Conservation (phyloP, 2,888 invertebrate species). For the Heliconius aoede region DNA sequence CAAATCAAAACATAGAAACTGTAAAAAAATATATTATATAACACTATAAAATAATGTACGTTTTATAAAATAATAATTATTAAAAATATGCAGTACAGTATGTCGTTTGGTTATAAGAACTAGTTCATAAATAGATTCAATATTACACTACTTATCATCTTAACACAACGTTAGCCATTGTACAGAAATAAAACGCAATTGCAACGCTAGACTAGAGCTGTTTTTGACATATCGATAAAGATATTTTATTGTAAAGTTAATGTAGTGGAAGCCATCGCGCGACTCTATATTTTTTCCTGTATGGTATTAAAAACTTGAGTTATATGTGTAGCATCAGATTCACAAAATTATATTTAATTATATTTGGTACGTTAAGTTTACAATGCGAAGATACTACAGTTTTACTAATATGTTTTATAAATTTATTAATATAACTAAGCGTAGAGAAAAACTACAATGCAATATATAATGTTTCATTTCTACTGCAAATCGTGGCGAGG, state of each 20-base stretch:
- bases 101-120: not conserved
- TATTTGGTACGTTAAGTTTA: too few species aligned
- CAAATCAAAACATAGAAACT: not conserved
- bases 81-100: not conserved
- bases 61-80: not conserved
- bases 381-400: too few species aligned
- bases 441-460: constrained; percentile 8
- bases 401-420: not conserved
- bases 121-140: constrained; percentile 1
- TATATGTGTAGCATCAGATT: too few species aligned
- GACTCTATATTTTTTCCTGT: too few species aligned
- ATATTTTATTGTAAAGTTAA: constrained; percentile 21
- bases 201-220: constrained; percentile 23
- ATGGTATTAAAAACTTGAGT: too few species aligned
- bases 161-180: constrained; percentile 15
- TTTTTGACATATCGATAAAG: constrained; percentile 33
- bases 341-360: too few species aligned
- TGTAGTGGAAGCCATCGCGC: not conserved
- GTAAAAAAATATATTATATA: not conserved
- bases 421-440: not conserved
- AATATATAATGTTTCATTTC: constrained; percentile 36
- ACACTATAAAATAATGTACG: not conserved
- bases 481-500: constrained; percentile 44
- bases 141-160: constrained; percentile 16
- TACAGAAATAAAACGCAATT: constrained; percentile 29